Evolutionary conservation across 2,888 invertebrate genomes (phyloP), one percentile per base, ranked within the genome.

Genomic region (Drosophila tripunctata): DNA sequence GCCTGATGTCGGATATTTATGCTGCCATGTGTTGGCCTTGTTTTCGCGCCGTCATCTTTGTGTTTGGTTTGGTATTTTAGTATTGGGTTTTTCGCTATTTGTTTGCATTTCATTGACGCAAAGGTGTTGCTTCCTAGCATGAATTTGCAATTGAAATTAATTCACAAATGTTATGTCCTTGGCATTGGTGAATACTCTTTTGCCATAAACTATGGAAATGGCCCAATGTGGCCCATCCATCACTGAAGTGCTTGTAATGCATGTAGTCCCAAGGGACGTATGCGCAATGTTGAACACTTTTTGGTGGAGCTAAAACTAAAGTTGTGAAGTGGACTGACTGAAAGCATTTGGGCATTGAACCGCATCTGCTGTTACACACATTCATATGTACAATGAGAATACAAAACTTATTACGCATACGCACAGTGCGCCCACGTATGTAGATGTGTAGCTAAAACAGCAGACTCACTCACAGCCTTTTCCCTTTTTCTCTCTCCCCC

Each of bases 81-180:
- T 54, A 27, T 48, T 71, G 58, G 63, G 22, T 36, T 45, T 45
- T 45, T 35, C 45, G 5, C 56, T 12, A 58, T 75, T 71, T 77
- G 82, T 82, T 82, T 85, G 81, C 78, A 65, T 81, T 81, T 68
- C 76, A 81, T 81, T 81, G 81, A 81, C 67, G 75, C 62, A 71
- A 61, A 82, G 85, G 85, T 81, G 76, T 76, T 79, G 65, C 51
- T 31, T 15, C 36, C 35, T 24, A 35, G 17, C 27, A 17, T 14
- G 31, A 70, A 81, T 84, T 81, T 84, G 82, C 75, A 79, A 79
- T 85, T 71, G 77, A 82, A 81, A 85, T 82, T 77, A 82, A 85
- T 82, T 79, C 75, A 17, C 4, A 22, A 24, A 22, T 44, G 44
- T 19, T 44, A 4, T 31, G 67, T 51, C 51, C 62, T 47, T 51